These are phyloP conservation scores for Sorex araneus DNA, from an alignment of 2,113 vertebrate species.

Conservation along the genomic window DNA sequence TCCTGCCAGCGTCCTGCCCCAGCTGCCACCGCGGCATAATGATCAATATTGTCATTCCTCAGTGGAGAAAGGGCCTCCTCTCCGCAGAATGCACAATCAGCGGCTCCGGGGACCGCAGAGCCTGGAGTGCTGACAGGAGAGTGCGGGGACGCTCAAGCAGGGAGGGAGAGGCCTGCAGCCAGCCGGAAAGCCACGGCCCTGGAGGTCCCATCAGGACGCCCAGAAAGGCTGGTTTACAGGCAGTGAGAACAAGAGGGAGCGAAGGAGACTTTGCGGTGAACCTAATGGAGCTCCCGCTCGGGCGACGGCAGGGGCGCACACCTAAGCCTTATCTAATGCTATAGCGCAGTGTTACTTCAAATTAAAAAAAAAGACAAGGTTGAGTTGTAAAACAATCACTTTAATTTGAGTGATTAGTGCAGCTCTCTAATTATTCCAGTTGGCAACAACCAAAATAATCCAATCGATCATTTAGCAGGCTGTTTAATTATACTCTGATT, in stretches of 20 bases:
- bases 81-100: constrained; percentile 85
- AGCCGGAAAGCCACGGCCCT: constrained; percentile 74
- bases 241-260: background rate
- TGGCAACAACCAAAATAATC: constrained; percentile 73
- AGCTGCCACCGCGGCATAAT: constrained; percentile 55
- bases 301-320: background rate
- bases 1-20: constrained; percentile 56
- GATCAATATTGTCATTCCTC: constrained; percentile 73
- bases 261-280: background rate
- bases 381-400: constrained; percentile 57
- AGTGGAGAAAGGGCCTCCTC: constrained; percentile 55
- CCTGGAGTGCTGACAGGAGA: constrained; percentile 83
- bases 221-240: background rate
- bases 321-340: background rate
- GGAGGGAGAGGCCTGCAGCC: constrained; percentile 64
- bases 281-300: background rate
- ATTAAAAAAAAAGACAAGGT: constrained; percentile 9
- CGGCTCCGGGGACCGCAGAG: constrained; percentile 83
- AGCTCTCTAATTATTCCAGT: constrained; percentile 79
- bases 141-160: constrained; percentile 85
- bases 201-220: background rate
- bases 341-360: background rate
- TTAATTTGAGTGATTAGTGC: constrained; percentile 64
- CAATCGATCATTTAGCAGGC: constrained; percentile 73
- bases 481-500: constrained; percentile 76